Evolutionary conservation across 2,797 vertebrate species (phyloP).

Genomic region (Todus mexicanus): DNA sequence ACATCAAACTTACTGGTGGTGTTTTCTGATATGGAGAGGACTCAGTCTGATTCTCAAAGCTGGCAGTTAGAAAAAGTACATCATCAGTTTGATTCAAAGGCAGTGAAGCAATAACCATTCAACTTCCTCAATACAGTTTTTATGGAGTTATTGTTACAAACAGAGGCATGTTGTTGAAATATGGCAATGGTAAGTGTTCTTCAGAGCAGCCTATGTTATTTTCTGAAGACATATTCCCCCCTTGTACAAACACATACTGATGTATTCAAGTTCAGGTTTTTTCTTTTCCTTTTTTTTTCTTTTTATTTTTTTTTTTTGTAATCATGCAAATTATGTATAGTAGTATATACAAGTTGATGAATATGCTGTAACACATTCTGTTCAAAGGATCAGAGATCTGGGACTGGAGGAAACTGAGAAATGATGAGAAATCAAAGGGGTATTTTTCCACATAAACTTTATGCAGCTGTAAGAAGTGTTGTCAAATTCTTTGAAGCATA

Average conservation of each 20-base stretch:
- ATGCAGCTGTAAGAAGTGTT: neutral
- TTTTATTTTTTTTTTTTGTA: neutral
- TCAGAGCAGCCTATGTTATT: neutral
- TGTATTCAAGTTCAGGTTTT: neutral
- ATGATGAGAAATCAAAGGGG: neutral
- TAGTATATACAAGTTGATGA: neutral
- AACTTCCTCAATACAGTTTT: neutral
- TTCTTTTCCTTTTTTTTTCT: neutral
- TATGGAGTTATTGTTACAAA: neutral
- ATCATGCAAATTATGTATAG: neutral
- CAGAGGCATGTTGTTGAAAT: neutral
- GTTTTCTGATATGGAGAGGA: neutral
- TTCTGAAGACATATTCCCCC: neutral
- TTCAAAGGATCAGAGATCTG: neutral
- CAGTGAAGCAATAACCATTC: neutral
- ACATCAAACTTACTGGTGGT: neutral
- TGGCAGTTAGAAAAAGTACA: neutral
- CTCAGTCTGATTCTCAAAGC: neutral
- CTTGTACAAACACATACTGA: neutral
- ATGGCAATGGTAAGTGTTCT: neutral
- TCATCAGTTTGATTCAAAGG: neutral
- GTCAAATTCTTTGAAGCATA: neutral
- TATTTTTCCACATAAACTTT: neutral
- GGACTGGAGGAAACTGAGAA: neutral
- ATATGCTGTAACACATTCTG: neutral